Base-by-base conservation (phyloP, 2,888 invertebrate genomes). In the Tuta absoluta region DNA sequence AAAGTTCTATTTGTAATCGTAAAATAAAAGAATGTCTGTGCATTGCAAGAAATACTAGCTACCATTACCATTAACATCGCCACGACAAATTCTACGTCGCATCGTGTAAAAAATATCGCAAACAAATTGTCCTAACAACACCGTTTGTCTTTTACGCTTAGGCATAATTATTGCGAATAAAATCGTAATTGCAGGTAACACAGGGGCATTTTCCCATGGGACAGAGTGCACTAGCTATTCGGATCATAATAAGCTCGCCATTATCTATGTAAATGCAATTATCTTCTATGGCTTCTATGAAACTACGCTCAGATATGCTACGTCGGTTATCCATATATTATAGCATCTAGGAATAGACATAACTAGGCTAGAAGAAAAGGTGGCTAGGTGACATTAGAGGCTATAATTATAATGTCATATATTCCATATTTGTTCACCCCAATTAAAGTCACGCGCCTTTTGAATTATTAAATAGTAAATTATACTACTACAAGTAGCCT, bases 221-320 rank as follows among this genome's bases (percentile, higher is more conserved):
- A 59, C 23, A 23, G 53, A 56, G 38, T 38, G 19, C 60, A 48
- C n/a, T 24, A 1, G 38, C 21, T 23, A 41, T 41, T 60, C 33
- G 60, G 60, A 60, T 60, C 45, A 63, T 58, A 59, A 62, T 49
- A 65, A 62, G 58, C 62, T 45, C 37, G 38, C 53, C 60, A 65
- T 65, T 65, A 65, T 53, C 59, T 53, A 65, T 63, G 65, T 63
- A 60, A 65, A 65, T 58, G 41, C 37, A 64, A 62, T 62, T 63
- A 59, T 51, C 12, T 48, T 51, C 56, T 58, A 63, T 63, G 51
- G 62, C 19, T 53, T 63, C 65, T 23, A 60, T 57, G 65, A 56
- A 57, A 57, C 23, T 33, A 45, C 58, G 53, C 17, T 60, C 33
- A 62, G 57, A 65, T 64, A 60, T 60, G 64, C 53, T 28, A 12